These are phyloP conservation scores for Abscondita cerata DNA, from an alignment of 2,888 invertebrate genomes.

Conservation along the genomic window DNA sequence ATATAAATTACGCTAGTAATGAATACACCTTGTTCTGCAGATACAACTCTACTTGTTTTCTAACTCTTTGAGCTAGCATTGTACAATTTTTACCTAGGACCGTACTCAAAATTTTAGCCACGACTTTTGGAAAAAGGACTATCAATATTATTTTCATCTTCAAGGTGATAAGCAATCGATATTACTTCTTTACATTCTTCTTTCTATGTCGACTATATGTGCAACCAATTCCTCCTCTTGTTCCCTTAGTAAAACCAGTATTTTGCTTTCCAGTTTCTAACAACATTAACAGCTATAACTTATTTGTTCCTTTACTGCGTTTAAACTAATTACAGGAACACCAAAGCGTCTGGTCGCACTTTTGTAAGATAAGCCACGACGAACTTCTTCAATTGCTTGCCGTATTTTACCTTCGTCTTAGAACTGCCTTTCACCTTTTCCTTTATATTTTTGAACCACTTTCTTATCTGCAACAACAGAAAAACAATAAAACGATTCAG, in stretches of 20 bases:
- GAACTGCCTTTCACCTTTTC: conserved; percentile 10
- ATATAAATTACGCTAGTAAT: too few relatives aligned
- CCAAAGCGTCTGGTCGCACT: conserved; percentile 12
- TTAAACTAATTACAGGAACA: conserved; percentile 14
- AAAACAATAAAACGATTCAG: too few relatives aligned
- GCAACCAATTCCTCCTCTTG: conserved; percentile 15
- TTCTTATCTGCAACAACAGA: background rate
- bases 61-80: conserved; percentile 31
- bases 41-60: conserved; percentile 11
- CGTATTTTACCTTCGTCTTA: conserved; percentile 4
- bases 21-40: too few relatives aligned
- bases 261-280: conserved; percentile 6
- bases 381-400: conserved; percentile 7
- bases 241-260: conserved; percentile 9
- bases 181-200: conserved; percentile 30
- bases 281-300: conserved; percentile 14
- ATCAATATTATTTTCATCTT: conserved; percentile 29
- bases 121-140: conserved; percentile 34
- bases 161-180: conserved; percentile 33
- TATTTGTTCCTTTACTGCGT: conserved; percentile 15
- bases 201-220: conserved; percentile 26
- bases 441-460: conserved; percentile 8
- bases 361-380: conserved; percentile 3
- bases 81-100: conserved; percentile 32
- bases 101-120: conserved; percentile 13